Conservation (phyloP, 2,888 invertebrate species). For the Mactromeris polynyma region DNA sequence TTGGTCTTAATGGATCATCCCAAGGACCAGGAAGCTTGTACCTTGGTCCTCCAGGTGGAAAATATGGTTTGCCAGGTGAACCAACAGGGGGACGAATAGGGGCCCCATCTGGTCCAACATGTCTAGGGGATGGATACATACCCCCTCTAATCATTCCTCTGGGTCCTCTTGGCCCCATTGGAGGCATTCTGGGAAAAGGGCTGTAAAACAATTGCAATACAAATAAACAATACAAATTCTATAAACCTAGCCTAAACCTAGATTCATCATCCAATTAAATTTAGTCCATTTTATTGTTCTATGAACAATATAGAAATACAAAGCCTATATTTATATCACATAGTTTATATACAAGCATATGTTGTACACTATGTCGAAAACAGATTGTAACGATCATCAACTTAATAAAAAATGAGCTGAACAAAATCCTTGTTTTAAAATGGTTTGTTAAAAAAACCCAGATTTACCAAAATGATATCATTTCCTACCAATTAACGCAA, state of each 20-base stretch:
- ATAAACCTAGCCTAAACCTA: not conserved
- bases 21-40: slow-evolving; percentile 47
- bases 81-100: slow-evolving; percentile 55
- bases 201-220: slow-evolving; percentile 17
- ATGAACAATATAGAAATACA: too few species aligned
- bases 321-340: too few species aligned
- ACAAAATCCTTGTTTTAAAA: too few species aligned
- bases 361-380: too few species aligned
- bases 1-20: slow-evolving; percentile 46
- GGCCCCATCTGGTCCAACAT: slow-evolving; percentile 62
- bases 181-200: slow-evolving; percentile 61
- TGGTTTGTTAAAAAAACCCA: too few species aligned
- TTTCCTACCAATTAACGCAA: not conserved
- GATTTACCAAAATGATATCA: not conserved
- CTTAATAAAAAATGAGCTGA: too few species aligned
- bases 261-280: too few species aligned
- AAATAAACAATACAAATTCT: not conserved
- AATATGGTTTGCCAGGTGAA: slow-evolving; percentile 67
- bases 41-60: slow-evolving; percentile 44
- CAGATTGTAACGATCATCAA: too few species aligned
- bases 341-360: too few species aligned
- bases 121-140: slow-evolving; percentile 62
- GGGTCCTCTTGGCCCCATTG: slow-evolving; percentile 45
- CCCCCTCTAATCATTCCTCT: slow-evolving; percentile 62
- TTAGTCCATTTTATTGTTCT: too few species aligned